Conservation (phyloP, 2,113 vertebrate species). For the Cacatua alba region DNA sequence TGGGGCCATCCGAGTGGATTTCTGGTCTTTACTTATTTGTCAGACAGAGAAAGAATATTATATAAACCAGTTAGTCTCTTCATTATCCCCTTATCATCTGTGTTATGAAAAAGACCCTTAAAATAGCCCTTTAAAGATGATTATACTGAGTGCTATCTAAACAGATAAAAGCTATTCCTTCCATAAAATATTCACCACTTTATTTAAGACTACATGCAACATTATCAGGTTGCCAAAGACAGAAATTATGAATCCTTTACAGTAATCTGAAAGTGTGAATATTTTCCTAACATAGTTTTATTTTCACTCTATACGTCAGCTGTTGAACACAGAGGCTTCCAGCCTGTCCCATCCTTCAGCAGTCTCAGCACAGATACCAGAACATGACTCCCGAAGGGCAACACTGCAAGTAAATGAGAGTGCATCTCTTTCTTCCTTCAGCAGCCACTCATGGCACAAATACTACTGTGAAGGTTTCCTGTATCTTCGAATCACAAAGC, state of each 20-base stretch:
- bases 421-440: not conserved
- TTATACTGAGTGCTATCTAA: not conserved
- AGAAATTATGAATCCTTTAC: not conserved
- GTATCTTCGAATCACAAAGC: not conserved
- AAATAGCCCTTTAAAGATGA: not conserved
- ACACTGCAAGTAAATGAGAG: not conserved
- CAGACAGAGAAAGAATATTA: not conserved
- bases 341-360: not conserved
- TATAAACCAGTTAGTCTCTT: not conserved
- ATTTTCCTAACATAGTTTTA: not conserved
- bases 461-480: not conserved
- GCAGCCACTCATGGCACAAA: not conserved
- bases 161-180: not conserved
- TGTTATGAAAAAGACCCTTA: not conserved
- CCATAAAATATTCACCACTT: not conserved
- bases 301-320: not conserved
- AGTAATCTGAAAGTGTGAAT: not conserved
- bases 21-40: not conserved
- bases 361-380: not conserved
- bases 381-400: not conserved
- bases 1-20: not conserved
- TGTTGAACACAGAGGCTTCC: not conserved
- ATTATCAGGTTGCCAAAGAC: not conserved
- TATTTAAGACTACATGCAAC: not conserved
- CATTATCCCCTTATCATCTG: fast-evolving